phyloP scores from a whole-genome alignment of 2,113 vertebrate genomes.

The Polypterus bichir region DNA sequence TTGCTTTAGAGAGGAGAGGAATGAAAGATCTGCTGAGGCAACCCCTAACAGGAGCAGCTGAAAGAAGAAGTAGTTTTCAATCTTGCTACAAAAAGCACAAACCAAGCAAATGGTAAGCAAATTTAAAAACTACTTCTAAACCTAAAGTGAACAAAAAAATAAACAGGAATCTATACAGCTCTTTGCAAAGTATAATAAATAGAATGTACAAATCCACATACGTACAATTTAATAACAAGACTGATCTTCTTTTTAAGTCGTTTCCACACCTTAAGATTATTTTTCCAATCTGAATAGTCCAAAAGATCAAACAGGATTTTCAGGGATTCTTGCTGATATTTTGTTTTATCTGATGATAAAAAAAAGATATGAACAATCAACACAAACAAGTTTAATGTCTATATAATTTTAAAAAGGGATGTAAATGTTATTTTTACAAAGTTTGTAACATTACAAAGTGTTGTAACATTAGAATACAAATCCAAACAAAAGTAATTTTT shows the following conservation, averaged over 20 bases:
- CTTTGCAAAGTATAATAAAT: too few species aligned
- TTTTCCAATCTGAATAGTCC: conserved; percentile 73
- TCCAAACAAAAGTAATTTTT: not conserved
- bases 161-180: too few species aligned
- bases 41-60: too few species aligned
- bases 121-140: too few species aligned
- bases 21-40: too few species aligned
- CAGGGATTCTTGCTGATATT: conserved; percentile 42
- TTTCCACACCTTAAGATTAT: conserved; percentile 58
- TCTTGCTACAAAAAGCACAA: too few species aligned
- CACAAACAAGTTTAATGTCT: too few species aligned
- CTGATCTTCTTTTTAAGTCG: conserved; percentile 46
- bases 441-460: not conserved
- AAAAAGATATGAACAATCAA: too few species aligned
- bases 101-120: too few species aligned
- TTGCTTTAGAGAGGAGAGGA: too few species aligned
- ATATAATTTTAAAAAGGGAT: not conserved
- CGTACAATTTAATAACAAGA: conserved; percentile 44
- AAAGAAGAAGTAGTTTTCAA: too few species aligned
- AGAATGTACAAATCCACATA: not conserved
- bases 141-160: too few species aligned
- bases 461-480: not conserved
- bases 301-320: conserved; percentile 60
- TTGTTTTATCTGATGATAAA: conserved; percentile 42
- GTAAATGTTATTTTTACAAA: not conserved